Evolutionary conservation across 2,113 vertebrate species (phyloP), one percentile per base, ranked within the genome.

Genomic region (Albula glossodonta): DNA sequence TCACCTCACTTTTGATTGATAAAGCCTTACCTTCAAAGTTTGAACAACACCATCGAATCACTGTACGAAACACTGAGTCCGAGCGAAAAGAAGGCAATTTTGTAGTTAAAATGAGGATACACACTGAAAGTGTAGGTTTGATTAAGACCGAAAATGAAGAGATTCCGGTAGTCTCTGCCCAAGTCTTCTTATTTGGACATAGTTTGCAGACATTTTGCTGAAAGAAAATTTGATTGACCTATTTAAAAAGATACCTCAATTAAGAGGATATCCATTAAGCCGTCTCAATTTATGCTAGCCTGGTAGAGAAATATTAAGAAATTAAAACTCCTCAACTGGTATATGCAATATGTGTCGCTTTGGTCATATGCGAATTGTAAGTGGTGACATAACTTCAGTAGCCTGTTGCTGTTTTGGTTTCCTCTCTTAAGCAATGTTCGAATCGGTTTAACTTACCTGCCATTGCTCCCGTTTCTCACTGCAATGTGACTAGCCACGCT

Each of bases 341-440:
- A 25, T 79, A 41, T 41, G 31, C 31, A 1, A 41, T 41, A 41
- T 41, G 31, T 41, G 11, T 50, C 22, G 22, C 70, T 10, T 74
- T 74, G 70, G n/a, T 74, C 17, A 70, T 41, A 78, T 15, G 48
- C 10, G 48, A 79, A 49, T 79, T 50, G 41, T 49, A 49, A 15
- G 41, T 1, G 17, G 78, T 5, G 41, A 17, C 49, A 79, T 48
- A 79, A 79, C 48, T 79, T 79, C 78, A 79, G 2, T 6, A 49
- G 78, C 78, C 78, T 79, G 78, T 79, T 79, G 78, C 78, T 79
- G 78, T 79, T 49, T 79, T 79, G 31, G 78, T 48, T 79, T 79
- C 78, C 78, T 79, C 78, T 79, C n/a, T 48, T 78, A 48, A 49
- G 78, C 9, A 79, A 79, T 49, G 78, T 49, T 79, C 49, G 49